A percentile compares a stretch with the other conserved stretches of the same genome.
Evolutionary conservation across 1,140 invertebrate species (phyloP).

Genomic region (Drosophila pachea): DNA sequence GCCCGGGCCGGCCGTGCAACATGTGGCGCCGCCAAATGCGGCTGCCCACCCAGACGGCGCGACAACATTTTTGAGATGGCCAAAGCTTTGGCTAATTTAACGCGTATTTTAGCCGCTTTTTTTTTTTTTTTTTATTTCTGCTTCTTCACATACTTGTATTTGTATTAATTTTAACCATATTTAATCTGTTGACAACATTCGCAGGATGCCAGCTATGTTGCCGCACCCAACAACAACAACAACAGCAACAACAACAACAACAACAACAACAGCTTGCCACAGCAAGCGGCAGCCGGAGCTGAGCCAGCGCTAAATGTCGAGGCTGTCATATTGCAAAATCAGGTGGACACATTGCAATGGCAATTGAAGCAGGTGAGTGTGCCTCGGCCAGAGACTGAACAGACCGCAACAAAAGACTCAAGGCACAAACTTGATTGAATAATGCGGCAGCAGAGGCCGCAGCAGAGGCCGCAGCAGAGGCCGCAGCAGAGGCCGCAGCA

Average conservation of each 20-base stretch:
- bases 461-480: too few species aligned
- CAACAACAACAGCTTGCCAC: constrained; percentile 36
- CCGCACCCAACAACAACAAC: constrained; percentile 69
- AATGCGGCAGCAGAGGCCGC: too few species aligned
- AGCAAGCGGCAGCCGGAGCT: constrained; percentile 24
- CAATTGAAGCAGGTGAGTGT: constrained; percentile 87
- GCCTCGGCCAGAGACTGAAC: too few species aligned
- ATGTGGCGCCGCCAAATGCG: constrained; percentile 25
- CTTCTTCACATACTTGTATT: constrained; percentile 20
- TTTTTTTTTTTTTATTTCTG: constrained; percentile 36
- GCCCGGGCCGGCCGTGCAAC: constrained; percentile 1
- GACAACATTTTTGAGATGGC: constrained; percentile 69
- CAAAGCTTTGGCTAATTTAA: constrained; percentile 60
- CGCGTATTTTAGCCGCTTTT: constrained; percentile 43
- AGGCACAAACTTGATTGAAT: constrained; percentile 36
- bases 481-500: not conserved
- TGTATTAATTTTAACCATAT: not conserved
- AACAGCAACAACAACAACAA: too few species aligned
- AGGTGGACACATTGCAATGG: constrained; percentile 89
- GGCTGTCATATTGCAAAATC: constrained; percentile 85
- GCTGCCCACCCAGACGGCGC: constrained; percentile 32
- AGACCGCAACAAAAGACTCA: constrained; percentile 57
- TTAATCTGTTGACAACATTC: constrained; percentile 65
- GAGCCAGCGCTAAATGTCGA: constrained; percentile 80
- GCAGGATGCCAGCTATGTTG: constrained; percentile 61